Evolutionary conservation across 2,888 invertebrate species (phyloP), one percentile per base, ranked within the genome.

Genomic region (Meloe dianella): DNA sequence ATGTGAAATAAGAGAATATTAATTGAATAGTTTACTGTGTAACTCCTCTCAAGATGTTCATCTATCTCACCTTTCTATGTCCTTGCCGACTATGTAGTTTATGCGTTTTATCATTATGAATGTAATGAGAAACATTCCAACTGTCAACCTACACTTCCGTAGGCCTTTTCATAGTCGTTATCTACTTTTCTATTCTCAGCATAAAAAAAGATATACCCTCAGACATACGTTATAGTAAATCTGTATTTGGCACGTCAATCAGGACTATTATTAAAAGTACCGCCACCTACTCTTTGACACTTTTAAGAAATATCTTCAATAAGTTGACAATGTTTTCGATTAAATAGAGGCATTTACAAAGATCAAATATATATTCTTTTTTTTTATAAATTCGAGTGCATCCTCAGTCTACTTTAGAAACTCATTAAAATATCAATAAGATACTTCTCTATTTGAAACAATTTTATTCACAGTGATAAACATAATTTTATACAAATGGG

Each of bases 81-180:
- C 57, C 67, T 68, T 64, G 58, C 61, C 22, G 66, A 17, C 56
- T 66, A 5, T 65, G 47, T 59, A 30, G 57, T 56, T 35, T 56
- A 56, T 64, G 64, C 66, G 57, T 64, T 68, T 65, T 70, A 65
- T 67, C 65, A 57, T 57, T 32, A 60, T 62, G 63, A 57, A 58
- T 60, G 67, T 58, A 65, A 68, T 68, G 68, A 68, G 54, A 68
- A 70, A 63, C 66, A 63, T 68, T 68, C 63, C 64, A 57, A 58
- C 62, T 54, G 41, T 57, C 51, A 51, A 63, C 32, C 63, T 63
- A 60, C 62, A 70, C 67, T 65, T 67, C 63, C 63, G 59, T 61
- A 64, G 63, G 65, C 60, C 68, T 70, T 70, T 70, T 66, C 64
- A 70, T 57, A 64, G 41, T 61, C 35, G 47, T 61, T 54, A 54